phyloP scores from a whole-genome alignment of 1,140 invertebrate species.

The Plutomurus gul region DNA sequence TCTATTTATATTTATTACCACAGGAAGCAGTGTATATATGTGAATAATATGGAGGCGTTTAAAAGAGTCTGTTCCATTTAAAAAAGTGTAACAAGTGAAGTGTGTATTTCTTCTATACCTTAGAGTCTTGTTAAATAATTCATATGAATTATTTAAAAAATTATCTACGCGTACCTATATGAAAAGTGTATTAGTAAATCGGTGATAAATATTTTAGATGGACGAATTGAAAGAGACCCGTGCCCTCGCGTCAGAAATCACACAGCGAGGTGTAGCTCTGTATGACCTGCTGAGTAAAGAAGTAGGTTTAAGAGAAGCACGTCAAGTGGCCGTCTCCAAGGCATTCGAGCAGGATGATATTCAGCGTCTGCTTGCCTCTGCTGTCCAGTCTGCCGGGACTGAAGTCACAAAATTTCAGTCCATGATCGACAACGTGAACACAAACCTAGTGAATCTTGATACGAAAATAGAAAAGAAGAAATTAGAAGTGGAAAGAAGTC shows the following conservation, averaged over 20 bases:
- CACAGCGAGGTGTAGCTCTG: conserved; percentile 82
- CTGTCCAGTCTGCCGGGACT: conserved; percentile 68
- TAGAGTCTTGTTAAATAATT: background rate
- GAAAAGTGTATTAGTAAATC: too few relatives aligned
- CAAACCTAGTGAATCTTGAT: conserved; percentile 83
- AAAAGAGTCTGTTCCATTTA: too few relatives aligned
- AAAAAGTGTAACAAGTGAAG: too few relatives aligned
- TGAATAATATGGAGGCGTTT: too few relatives aligned
- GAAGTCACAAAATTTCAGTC: conserved; percentile 74
- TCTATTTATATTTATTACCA: too few relatives aligned
- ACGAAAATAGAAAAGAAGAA: conserved; percentile 88
- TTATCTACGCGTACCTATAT: too few relatives aligned
- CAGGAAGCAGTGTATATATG: too few relatives aligned
- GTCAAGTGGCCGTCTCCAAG: conserved; percentile 69
- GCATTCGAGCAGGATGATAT: conserved; percentile 83
- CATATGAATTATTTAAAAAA: background rate
- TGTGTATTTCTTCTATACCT: too few relatives aligned
- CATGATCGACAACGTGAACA: conserved; percentile 81
- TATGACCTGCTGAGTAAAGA: conserved; percentile 91
- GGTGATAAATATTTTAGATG: conserved; percentile 58
- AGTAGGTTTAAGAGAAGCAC: conserved; percentile 66
- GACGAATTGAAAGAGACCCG: conserved; percentile 85
- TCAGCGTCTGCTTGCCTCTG: conserved; percentile 72
- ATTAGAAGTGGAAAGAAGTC: conserved; percentile 86
- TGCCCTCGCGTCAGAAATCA: conserved; percentile 86